Conservation (phyloP, 2,888 invertebrate genomes). For the Ctena decussata region DNA sequence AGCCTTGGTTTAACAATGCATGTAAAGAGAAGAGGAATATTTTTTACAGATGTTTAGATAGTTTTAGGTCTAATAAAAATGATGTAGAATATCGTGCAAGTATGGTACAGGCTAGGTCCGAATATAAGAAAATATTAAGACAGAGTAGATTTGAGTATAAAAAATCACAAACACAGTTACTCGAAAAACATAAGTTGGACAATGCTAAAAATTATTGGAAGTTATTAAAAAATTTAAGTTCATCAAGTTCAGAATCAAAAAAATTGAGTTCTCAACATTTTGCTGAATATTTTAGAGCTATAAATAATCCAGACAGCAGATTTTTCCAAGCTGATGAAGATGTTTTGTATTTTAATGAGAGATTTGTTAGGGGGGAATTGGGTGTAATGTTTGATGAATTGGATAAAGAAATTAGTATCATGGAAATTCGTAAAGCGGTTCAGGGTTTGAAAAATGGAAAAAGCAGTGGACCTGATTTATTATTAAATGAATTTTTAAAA, state of each 20-base stretch:
- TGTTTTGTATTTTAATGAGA: background rate
- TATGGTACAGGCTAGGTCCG: background rate
- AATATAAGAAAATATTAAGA: background rate
- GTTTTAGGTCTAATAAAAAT: background rate
- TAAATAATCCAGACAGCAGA: background rate
- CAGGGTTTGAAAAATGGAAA: background rate
- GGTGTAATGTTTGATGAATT: background rate
- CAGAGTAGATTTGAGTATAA: background rate
- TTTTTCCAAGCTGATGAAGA: slow-evolving; percentile 1
- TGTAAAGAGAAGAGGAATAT: background rate
- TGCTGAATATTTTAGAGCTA: background rate
- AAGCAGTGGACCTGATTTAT: slow-evolving; percentile 14
- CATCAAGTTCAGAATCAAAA: background rate
- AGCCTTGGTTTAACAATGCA: background rate
- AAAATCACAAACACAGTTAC: background rate
- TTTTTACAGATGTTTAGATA: background rate
- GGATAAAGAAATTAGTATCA: background rate
- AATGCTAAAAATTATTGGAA: slow-evolving; percentile 4
- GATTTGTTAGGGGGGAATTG: background rate
- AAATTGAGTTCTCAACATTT: background rate
- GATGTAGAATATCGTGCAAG: background rate
- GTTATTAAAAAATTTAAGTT: background rate
- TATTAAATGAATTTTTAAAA: slow-evolving; percentile 29
- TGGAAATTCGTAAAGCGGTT: background rate
- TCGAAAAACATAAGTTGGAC: background rate